These are phyloP conservation scores for Mus spretus DNA, from an alignment of 2,797 vertebrate species.

Conservation along the genomic window DNA sequence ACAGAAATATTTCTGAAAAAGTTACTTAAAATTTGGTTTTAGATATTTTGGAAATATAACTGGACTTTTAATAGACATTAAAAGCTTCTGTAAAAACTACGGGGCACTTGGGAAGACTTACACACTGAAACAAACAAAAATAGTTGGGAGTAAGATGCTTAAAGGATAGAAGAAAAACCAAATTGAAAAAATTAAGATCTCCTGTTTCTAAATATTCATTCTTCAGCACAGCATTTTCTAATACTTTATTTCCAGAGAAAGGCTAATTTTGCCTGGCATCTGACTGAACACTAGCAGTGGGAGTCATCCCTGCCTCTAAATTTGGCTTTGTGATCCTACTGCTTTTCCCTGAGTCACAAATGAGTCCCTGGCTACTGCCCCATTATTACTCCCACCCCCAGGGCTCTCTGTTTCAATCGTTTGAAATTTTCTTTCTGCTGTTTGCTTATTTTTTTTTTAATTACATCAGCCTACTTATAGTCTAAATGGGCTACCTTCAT, in stretches of 20 bases:
- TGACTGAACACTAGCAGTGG: constrained; percentile 26
- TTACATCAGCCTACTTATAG: neutral
- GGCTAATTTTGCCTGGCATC: constrained; percentile 5
- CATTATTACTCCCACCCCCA: constrained; percentile 43
- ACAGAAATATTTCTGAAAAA: constrained; percentile 3
- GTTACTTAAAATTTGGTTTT: neutral
- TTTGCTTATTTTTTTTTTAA: constrained; percentile 26
- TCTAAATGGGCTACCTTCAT: neutral
- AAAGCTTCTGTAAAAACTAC: neutral
- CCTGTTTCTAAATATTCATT: neutral
- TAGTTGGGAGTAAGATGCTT: neutral
- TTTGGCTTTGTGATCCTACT: constrained; percentile 30
- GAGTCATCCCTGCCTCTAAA: constrained; percentile 45
- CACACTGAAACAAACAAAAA: neutral
- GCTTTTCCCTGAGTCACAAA: constrained; percentile 35
- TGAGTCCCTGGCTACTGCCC: neutral
- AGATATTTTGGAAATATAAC: neutral
- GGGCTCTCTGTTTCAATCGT: constrained; percentile 34
- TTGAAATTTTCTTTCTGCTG: constrained; percentile 13
- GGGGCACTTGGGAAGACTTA: neutral
- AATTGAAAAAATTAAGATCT: constrained; percentile 16
- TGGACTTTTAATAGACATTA: neutral
- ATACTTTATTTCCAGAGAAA: constrained; percentile 56
- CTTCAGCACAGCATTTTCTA: neutral
- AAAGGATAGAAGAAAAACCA: neutral